These are phyloP conservation scores for Meloe dianella DNA, from an alignment of 2,888 invertebrate genomes.

Conservation along the genomic window DNA sequence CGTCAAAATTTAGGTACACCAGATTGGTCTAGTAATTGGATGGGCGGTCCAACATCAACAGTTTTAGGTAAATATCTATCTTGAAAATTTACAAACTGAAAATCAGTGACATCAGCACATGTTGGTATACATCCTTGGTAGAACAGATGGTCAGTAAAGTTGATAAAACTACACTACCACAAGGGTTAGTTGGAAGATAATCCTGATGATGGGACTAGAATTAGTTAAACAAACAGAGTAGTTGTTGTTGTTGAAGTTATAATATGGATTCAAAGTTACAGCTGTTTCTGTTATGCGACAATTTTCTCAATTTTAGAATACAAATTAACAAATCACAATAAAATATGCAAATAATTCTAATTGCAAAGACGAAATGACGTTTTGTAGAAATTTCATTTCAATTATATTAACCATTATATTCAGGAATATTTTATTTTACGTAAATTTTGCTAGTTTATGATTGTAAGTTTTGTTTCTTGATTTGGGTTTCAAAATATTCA, in stretches of 20 bases:
- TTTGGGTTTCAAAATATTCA: not conserved
- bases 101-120: not conserved
- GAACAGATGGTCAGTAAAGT: not conserved
- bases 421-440: not conserved
- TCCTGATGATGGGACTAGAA: not conserved
- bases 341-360: not conserved
- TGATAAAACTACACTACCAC: not conserved
- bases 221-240: not conserved
- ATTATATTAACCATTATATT: not conserved
- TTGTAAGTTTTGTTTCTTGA: not conserved
- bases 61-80: slow-evolving; percentile 43
- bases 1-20: slow-evolving; percentile 72
- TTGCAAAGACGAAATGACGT: not conserved
- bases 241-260: not conserved
- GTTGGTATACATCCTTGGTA: not conserved
- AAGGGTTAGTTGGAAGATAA: not conserved
- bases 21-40: slow-evolving; percentile 80
- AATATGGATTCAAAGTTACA: not conserved
- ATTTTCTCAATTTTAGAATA: not conserved
- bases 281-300: not conserved
- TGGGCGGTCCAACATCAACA: slow-evolving; percentile 62
- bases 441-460: not conserved
- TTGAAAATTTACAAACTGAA: not conserved
- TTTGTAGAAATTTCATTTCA: not conserved
- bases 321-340: not conserved